A percentile compares a stretch with the other conserved stretches of the same genome.
Conservation (phyloP, 2,797 vertebrate species). For the Enteromius argenteus region DNA sequence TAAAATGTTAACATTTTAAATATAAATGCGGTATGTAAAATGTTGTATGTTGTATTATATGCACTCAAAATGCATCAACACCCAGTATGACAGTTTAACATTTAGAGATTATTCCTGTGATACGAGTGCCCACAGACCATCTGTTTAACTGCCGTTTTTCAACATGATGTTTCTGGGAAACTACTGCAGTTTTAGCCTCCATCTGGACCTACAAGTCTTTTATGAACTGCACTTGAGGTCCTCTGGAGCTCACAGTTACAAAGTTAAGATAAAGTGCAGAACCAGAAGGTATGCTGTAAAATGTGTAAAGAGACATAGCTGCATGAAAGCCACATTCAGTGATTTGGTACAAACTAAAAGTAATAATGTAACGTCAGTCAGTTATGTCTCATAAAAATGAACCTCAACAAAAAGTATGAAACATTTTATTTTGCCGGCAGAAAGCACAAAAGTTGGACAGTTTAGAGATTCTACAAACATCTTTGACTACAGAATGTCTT, state of each 20-base stretch:
- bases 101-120: neutral
- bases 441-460: neutral
- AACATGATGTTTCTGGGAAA: neutral
- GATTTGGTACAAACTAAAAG: neutral
- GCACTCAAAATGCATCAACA: neutral
- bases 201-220: conserved; percentile 37
- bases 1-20: neutral
- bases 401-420: neutral
- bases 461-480: neutral
- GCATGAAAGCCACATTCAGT: neutral
- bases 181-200: conserved; percentile 2
- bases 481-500: neutral
- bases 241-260: conserved; percentile 14
- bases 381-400: neutral
- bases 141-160: neutral
- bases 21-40: neutral
- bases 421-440: neutral
- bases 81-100: neutral
- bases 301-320: neutral
- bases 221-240: neutral
- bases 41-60: neutral
- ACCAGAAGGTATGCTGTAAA: neutral
- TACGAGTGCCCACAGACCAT: conserved; percentile 20
- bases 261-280: neutral
- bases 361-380: neutral